Base-by-base conservation (phyloP, 1,140 invertebrate species). In the Brachionus paranguensis region DNA sequence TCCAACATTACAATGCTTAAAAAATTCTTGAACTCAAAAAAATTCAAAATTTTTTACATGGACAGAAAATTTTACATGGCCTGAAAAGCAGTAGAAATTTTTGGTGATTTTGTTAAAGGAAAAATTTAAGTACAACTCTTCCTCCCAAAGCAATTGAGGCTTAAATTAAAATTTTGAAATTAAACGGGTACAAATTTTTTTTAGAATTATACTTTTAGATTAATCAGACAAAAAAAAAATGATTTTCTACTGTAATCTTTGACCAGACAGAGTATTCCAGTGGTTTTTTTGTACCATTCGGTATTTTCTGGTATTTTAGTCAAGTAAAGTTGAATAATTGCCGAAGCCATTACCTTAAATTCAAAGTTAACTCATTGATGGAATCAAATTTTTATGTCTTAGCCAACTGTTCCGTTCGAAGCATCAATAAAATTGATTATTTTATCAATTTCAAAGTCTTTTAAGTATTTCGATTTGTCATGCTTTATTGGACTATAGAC, bases 201-300 rank as follows among this genome's bases (percentile, higher is more conserved):
- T 7, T 37, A 7, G 33, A 5, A 7, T 7, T 7, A 47, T 81
- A 81, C 78, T 10, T 64, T 81, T 0, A 81, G 53, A 81, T 64
- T 81, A 0, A 29, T 33, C 6, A 81, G 11, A 37, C 78, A 55
- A 81, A 81, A 64, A 47, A 41, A 81, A 29, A 64, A 81, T 29
- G 78, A 41, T 37, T 64, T 60, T 64, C 0, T 60, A 14, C 20
- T 27, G 27, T 14, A 65, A 37, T 81, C 53, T 17, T 64, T 81
- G 24, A 81, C 53, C 3, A 81, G 53, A 81, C 78, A 81, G 7
- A 68, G 12, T 10, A 81, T 41, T 20, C 78, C 78, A 1, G 50
- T 64, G 14, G 78, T 41, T 27, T 81, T 53, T 47, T 81, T 81
- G 33, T 33, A 64, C 78, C 78, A 81, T 43, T 65, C 78, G 3